Conservation (phyloP, 2,888 invertebrate species). For the Therioaphis trifolii region DNA sequence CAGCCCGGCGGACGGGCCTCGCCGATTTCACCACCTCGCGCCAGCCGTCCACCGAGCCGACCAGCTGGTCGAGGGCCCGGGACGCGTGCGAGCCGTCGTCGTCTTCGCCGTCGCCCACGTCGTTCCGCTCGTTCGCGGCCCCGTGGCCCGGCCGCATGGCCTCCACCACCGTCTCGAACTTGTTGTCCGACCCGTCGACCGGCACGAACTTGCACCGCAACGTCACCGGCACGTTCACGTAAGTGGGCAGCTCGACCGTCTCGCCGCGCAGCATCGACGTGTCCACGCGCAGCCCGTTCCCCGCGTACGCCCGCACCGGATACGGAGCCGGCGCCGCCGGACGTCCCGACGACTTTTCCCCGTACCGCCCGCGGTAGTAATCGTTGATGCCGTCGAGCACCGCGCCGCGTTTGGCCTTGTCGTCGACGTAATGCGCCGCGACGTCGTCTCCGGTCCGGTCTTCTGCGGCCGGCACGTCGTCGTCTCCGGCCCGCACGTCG, state of each 20-base stretch:
- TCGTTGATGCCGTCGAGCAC: neutral
- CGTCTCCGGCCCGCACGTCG: neutral
- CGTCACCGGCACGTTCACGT: constrained; percentile 53
- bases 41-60: constrained; percentile 43
- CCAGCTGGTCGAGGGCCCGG: constrained; percentile 19
- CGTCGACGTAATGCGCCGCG: neutral
- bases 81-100: constrained; percentile 2
- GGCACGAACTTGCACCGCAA: constrained; percentile 36
- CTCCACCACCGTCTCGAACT: constrained; percentile 53
- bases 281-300: neutral
- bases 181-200: neutral
- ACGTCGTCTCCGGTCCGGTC: neutral
- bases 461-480: neutral
- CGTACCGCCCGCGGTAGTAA: too few species aligned
- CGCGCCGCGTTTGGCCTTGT: constrained; percentile 28
- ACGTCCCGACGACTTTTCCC: neutral
- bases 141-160: constrained; percentile 47
- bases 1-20: neutral
- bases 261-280: constrained; percentile 30
- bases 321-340: neutral
- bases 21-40: neutral
- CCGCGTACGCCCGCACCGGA: neutral
- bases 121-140: too few species aligned
- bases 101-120: too few species aligned
- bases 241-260: constrained; percentile 44